Evolutionary conservation across 2,797 vertebrate species (phyloP).

Genomic region (Pipistrellus nathusii): DNA sequence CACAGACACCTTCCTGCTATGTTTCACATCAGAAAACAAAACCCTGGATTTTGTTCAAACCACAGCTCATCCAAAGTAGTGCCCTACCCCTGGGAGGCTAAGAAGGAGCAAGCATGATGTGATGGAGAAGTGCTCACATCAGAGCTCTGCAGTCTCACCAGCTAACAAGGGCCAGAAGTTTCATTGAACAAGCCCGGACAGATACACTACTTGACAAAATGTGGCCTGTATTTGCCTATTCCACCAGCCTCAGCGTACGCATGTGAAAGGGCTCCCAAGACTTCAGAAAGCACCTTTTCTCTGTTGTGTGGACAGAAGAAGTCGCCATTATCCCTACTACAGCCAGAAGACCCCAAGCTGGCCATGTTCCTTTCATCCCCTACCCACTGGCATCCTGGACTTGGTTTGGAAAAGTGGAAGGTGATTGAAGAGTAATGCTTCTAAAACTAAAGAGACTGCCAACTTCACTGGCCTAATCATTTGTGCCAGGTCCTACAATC

Average conservation of each 20-base stretch:
- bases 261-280: conserved; percentile 87
- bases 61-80: conserved; percentile 47
- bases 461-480: background rate
- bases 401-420: background rate
- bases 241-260: conserved; percentile 86
- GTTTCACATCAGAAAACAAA: conserved; percentile 5
- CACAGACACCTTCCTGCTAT: background rate
- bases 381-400: background rate
- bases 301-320: background rate
- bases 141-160: conserved; percentile 84
- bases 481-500: no score
- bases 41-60: conserved; percentile 64
- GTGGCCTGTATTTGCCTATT: conserved; percentile 92
- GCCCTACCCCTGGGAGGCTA: conserved; percentile 80
- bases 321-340: background rate
- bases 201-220: conserved; percentile 84
- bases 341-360: conserved; percentile 83
- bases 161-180: conserved; percentile 86
- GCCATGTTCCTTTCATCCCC: conserved; percentile 27
- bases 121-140: conserved; percentile 84
- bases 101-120: conserved; percentile 90
- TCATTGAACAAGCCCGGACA: conserved; percentile 92
- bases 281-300: background rate
- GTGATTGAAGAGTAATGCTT: background rate
- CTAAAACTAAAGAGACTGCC: background rate